Evolutionary conservation across 2,797 vertebrate genomes (phyloP).

Genomic region (Gymnoscopelus braueri): DNA sequence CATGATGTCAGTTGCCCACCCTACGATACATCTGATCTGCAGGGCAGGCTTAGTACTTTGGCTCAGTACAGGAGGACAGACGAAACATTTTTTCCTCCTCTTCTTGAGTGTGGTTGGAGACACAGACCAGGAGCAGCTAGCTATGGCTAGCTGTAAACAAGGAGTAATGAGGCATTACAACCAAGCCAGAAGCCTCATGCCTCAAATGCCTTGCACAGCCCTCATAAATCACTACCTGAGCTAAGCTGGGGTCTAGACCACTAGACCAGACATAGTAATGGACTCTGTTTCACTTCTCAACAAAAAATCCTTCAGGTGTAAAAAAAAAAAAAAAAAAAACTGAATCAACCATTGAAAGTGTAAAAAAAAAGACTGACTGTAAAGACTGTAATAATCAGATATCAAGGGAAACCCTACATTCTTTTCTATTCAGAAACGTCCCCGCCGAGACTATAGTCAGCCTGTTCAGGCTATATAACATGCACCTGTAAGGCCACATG

Average conservation of each 20-base stretch:
- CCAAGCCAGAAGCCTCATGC: slow-evolving; percentile 76
- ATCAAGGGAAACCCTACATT: slow-evolving; percentile 67
- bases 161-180: slow-evolving; percentile 80
- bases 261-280: slow-evolving; percentile 69
- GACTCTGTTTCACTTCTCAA: slow-evolving; percentile 64
- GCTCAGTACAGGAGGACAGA: slow-evolving; percentile 46
- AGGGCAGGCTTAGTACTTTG: background rate
- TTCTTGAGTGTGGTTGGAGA: slow-evolving; percentile 62
- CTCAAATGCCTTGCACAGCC: slow-evolving; percentile 71
- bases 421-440: slow-evolving; percentile 56
- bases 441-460: slow-evolving; percentile 28
- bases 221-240: slow-evolving; percentile 76
- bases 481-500: slow-evolving; percentile 77
- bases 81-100: slow-evolving; percentile 59
- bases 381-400: slow-evolving; percentile 64
- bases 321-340: slow-evolving; percentile 65
- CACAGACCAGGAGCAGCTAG: slow-evolving; percentile 72
- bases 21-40: slow-evolving; percentile 49
- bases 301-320: slow-evolving; percentile 63
- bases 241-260: slow-evolving; percentile 77
- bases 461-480: slow-evolving; percentile 61
- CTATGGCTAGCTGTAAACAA: slow-evolving; percentile 74
- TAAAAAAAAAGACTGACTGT: slow-evolving; percentile 32
- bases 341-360: slow-evolving; percentile 54
- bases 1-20: slow-evolving; percentile 29